Conservation (phyloP, 1,140 invertebrate species). For the Drosophila takahashii region DNA sequence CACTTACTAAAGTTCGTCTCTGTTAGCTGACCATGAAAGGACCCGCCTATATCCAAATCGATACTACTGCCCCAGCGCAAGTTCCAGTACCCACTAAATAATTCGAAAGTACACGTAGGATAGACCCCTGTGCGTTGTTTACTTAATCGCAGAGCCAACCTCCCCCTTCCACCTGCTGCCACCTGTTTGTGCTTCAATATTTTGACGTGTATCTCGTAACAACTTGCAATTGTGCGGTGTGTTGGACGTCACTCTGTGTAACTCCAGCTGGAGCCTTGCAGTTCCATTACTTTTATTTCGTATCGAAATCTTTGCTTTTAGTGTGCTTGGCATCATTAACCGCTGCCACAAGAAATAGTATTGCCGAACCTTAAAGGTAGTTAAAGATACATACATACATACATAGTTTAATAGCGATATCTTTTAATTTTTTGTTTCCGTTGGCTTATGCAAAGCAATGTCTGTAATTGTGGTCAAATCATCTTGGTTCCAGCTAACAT, state of each 20-base stretch:
- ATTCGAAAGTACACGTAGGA: conserved; percentile 20
- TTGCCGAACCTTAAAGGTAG: conserved; percentile 7
- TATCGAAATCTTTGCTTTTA: conserved; percentile 14
- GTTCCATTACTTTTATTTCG: not conserved
- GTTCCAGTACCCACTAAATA: conserved; percentile 20
- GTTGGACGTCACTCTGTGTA: conserved; percentile 12
- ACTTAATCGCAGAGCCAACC: conserved; percentile 8
- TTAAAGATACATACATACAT: not conserved
- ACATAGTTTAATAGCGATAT: not conserved
- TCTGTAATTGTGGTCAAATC: conserved; percentile 10
- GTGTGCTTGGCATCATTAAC: conserved; percentile 14
- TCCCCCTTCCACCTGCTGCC: conserved; percentile 13
- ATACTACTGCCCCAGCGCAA: conserved; percentile 29
- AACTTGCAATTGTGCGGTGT: conserved; percentile 46
- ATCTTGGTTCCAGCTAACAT: conserved; percentile 26
- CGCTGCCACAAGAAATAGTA: conserved; percentile 3
- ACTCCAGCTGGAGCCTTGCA: too few relatives aligned
- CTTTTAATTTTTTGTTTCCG: conserved; percentile 8
- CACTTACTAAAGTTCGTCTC: not conserved
- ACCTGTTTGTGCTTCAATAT: conserved; percentile 37
- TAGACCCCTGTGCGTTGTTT: conserved; percentile 3
- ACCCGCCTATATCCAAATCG: conserved; percentile 54
- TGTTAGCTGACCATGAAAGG: conserved; percentile 5
- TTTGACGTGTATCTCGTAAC: conserved; percentile 59
- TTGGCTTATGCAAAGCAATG: conserved; percentile 22